Conservation (phyloP, 2,113 vertebrate species). For the Prunella himalayana region DNA sequence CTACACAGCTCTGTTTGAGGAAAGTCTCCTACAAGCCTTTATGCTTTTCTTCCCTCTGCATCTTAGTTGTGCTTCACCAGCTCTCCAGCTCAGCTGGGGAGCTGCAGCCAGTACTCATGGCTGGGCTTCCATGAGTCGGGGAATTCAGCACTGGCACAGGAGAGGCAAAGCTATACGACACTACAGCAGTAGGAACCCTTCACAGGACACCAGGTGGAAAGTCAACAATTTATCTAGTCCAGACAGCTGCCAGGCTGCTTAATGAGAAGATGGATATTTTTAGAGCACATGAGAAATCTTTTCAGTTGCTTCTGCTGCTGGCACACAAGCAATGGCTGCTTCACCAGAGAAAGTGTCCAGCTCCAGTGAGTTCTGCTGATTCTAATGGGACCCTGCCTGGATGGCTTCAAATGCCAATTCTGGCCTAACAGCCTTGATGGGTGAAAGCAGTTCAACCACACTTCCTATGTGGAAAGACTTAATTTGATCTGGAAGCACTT, state of each 20-base stretch:
- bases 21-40: not conserved
- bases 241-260: not conserved
- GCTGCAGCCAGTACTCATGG: not conserved
- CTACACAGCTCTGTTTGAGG: not conserved
- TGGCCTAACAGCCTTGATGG: not conserved
- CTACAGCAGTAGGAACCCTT: not conserved
- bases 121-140: not conserved
- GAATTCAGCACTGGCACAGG: not conserved
- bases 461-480: not conserved
- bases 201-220: not conserved
- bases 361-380: not conserved
- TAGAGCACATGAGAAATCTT: not conserved
- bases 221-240: not conserved
- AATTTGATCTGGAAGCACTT: not conserved
- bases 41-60: not conserved
- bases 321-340: not conserved
- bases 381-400: not conserved
- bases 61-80: not conserved
- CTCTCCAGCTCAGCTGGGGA: not conserved
- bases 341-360: not conserved
- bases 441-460: not conserved
- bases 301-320: not conserved
- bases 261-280: not conserved
- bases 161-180: rapidly evolving
- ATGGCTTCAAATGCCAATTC: not conserved